Percentiles rank a stretch among this genome's conserved stretches.
Evolutionary conservation across 2,113 vertebrate species (phyloP).

Genomic region (Ia io): DNA sequence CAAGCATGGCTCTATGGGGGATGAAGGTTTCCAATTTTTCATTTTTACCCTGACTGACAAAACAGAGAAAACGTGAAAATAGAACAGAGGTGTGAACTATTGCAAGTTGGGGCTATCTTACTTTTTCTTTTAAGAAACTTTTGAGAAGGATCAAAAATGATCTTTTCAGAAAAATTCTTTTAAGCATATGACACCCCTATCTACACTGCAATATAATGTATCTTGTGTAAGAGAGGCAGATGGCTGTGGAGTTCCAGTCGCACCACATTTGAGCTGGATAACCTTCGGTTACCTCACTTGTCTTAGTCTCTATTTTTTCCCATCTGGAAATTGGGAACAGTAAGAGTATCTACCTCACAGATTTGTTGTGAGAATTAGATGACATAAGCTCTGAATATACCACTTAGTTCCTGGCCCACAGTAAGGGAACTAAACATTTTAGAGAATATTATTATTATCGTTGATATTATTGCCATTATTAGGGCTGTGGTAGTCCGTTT

Average conservation of each 20-base stretch:
- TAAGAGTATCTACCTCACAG: neutral
- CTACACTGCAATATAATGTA: neutral
- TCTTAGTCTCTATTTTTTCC: neutral
- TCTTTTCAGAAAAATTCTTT: neutral
- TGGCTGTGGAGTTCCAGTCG: neutral
- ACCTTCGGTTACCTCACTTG: neutral
- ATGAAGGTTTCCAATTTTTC: neutral
- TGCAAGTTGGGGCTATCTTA: neutral
- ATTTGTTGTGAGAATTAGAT: neutral
- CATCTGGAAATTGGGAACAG: neutral
- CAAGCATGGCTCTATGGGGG: neutral
- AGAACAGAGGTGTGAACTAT: neutral
- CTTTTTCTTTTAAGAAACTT: neutral
- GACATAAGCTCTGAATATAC: neutral
- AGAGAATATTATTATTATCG: neutral
- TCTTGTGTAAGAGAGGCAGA: neutral
- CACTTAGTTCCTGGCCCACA: neutral
- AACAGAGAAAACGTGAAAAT: neutral
- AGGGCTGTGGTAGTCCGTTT: neutral
- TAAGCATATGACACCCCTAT: neutral
- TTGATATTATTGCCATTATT: neutral
- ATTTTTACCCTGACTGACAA: neutral
- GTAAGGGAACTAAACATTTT: neutral
- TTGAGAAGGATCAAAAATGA: neutral
- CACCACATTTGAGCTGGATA: neutral